Conservation (phyloP, 2,797 vertebrate species). For the Melanitta fusca region DNA sequence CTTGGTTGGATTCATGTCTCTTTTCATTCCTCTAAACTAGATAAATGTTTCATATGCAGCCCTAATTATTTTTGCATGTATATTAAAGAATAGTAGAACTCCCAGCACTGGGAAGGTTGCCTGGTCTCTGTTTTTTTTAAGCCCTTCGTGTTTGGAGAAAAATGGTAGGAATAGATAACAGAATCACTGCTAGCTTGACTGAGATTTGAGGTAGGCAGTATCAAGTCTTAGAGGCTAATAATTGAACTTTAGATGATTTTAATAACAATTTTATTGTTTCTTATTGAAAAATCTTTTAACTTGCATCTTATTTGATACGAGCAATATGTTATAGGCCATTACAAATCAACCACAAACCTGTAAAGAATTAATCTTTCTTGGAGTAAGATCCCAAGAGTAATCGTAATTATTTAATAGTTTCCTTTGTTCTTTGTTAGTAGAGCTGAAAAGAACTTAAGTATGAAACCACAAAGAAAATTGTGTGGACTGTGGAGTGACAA, state of each 20-base stretch:
- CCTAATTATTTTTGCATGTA: slow-evolving; percentile 21
- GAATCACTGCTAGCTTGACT: neutral
- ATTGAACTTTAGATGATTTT: slow-evolving; percentile 12
- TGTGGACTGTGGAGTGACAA: slow-evolving; percentile 22
- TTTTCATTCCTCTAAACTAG: neutral
- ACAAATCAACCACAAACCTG: slow-evolving; percentile 58
- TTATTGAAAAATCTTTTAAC: slow-evolving; percentile 13
- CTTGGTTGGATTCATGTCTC: neutral
- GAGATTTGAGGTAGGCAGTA: neutral
- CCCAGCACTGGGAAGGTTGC: neutral
- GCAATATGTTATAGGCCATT: slow-evolving; percentile 40
- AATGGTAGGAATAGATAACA: neutral
- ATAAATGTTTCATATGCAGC: neutral
- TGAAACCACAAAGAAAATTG: slow-evolving; percentile 33
- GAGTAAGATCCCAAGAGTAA: slow-evolving; percentile 38
- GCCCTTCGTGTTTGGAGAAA: neutral
- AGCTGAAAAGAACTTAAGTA: slow-evolving; percentile 21
- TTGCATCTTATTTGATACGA: slow-evolving; percentile 41
- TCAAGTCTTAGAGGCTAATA: neutral
- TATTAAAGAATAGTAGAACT: neutral
- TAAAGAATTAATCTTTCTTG: slow-evolving; percentile 53
- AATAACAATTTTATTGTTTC: slow-evolving; percentile 34
- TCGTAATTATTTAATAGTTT: slow-evolving; percentile 52
- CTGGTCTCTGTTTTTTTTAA: neutral
- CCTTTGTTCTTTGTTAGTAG: slow-evolving; percentile 39